These are phyloP conservation scores for Dilophus febrilis DNA, from an alignment of 2,888 invertebrate genomes.

Conservation along the genomic window DNA sequence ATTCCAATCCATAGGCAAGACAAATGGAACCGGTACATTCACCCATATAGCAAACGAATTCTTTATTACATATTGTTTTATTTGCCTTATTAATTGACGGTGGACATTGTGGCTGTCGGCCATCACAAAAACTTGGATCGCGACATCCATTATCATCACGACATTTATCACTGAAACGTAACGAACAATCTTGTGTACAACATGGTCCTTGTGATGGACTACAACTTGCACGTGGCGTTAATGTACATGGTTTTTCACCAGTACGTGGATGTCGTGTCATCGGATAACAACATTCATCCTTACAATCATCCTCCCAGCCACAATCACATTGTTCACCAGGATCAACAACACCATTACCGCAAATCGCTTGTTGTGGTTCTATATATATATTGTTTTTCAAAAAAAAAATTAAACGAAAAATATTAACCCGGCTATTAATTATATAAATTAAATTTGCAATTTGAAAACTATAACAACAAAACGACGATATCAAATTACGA, in stretches of 20 bases:
- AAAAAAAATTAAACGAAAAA: too few species aligned
- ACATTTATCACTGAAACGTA: constrained; percentile 76
- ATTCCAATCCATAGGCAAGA: constrained; percentile 85
- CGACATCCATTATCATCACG: constrained; percentile 87
- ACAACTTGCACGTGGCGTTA: constrained; percentile 45
- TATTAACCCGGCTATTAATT: too few species aligned
- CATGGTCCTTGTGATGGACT: constrained; percentile 68
- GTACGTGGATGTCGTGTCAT: constrained; percentile 62
- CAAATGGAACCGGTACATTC: constrained; percentile 97
- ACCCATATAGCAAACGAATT: constrained; percentile 94
- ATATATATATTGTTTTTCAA: too few species aligned
- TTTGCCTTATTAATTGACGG: constrained; percentile 82
- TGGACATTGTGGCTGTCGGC: constrained; percentile 77
- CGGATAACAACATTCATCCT: constrained; percentile 84
- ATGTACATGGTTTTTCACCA: constrained; percentile 69
- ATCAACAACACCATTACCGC: constrained; percentile 96
- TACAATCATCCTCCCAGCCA: constrained; percentile 94
- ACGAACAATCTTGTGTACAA: constrained; percentile 72
- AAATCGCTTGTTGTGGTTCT: constrained; percentile 87
- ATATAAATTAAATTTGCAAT: too few species aligned
- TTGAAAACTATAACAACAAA: too few species aligned
- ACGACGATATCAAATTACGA: too few species aligned
- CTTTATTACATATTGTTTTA: constrained; percentile 90
- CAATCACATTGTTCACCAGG: constrained; percentile 97
- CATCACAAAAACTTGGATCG: constrained; percentile 84